Evolutionary conservation across 2,888 invertebrate species (phyloP).

Genomic region (Drosophila borborema): DNA sequence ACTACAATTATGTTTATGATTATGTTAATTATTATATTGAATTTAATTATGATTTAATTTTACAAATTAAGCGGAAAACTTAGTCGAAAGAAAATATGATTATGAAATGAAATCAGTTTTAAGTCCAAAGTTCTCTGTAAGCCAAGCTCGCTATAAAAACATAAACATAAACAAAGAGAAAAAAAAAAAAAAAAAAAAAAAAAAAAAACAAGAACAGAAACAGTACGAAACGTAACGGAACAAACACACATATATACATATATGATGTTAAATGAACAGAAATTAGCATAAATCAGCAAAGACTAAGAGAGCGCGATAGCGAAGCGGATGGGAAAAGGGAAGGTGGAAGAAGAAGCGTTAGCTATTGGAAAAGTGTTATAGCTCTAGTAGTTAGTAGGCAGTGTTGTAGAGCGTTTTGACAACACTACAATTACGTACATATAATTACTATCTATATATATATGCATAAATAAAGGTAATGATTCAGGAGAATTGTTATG

Average conservation of each 20-base stretch:
- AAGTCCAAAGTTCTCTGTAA: conserved; percentile 46
- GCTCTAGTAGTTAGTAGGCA: conserved; percentile 16
- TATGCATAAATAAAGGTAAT: background rate
- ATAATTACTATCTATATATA: conserved; percentile 2
- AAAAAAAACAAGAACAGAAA: background rate
- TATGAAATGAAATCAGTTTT: conserved; percentile 27
- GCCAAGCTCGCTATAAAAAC: conserved; percentile 36
- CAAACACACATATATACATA: background rate
- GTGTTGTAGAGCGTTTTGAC: conserved; percentile 33
- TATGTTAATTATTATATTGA: conserved; percentile 25
- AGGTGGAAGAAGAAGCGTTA: background rate
- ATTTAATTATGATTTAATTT: conserved; percentile 34
- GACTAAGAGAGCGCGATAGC: background rate
- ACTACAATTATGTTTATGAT: conserved; percentile 21
- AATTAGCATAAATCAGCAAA: conserved; percentile 24
- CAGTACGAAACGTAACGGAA: conserved; percentile 30
- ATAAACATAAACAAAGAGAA: background rate
- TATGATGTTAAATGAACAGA: conserved; percentile 34
- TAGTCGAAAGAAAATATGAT: conserved; percentile 32
- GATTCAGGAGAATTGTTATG: conserved; percentile 4
- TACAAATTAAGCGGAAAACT: conserved; percentile 36
- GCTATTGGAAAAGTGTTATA: conserved; percentile 7
- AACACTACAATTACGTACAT: conserved; percentile 18
- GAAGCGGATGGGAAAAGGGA: background rate
- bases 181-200: background rate